Evolutionary conservation across 2,888 invertebrate species (phyloP), one percentile per base, ranked within the genome.

Genomic region (Drosophila borborema): DNA sequence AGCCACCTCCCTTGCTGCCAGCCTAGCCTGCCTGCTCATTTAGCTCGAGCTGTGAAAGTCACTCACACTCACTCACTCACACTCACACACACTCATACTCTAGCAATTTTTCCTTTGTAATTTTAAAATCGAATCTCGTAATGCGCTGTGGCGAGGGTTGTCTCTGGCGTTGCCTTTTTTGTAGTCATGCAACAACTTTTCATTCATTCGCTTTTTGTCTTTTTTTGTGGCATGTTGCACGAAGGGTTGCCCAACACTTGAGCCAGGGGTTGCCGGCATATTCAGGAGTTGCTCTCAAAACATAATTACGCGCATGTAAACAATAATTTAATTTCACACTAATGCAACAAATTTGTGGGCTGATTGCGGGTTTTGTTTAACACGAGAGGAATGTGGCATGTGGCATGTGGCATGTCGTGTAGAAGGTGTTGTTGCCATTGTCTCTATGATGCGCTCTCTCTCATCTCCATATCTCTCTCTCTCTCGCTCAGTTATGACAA

Each of bases 281-380:
- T 12, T 6, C n/a, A 28, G 10, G 55, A 28, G 55, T 5, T 23
- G 65, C 79, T 81, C 86, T 83, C 84, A 81, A 87, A 85, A 90
- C 91, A 87, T 90, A 91, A 91, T 91, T 91, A 91, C 89, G 88
- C 79, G 88, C 90, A 87, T 85, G 91, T 92, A 92, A 91, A 91
- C 91, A 92, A 90, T 92, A 92, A 91, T 91, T 92, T 91, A 91
- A 92, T 91, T 91, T 91, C 82, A 75, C 84, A 88, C 86, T 90
- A 92, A 92, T 86, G 91, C 88, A 87, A 88, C 90, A 91, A 92
- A 92, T 92, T 92, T 92, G 92, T 91, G 92, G 92, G 91, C 91
- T 92, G 90, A 91, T 92, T 91, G 86, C 89, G 90, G 89, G 84
- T 77, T 79, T 74, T 86, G 78, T 78, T 83, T 80, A 88, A 86